Conservation (phyloP, 2,797 vertebrate species). For the Cuniculus paca region DNA sequence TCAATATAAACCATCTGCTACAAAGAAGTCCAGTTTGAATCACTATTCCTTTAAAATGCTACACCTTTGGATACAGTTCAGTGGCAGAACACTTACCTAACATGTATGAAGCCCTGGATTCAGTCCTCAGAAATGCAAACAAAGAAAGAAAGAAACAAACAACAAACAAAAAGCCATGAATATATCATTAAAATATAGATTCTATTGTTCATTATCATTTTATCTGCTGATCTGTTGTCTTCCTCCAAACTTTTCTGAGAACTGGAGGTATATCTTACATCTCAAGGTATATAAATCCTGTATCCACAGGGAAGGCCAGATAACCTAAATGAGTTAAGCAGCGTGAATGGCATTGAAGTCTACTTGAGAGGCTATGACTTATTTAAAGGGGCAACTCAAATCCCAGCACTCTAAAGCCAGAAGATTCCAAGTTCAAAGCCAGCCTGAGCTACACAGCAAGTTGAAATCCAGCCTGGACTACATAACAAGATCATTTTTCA, state of each 20-base stretch:
- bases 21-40: slow-evolving; percentile 24
- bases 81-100: not conserved
- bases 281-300: not conserved
- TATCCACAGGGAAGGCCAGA: not conserved
- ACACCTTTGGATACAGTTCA: not conserved
- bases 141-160: not conserved
- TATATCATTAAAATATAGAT: slow-evolving; percentile 44
- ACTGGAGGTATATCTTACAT: not conserved
- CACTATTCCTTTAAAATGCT: not conserved
- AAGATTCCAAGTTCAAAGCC: not conserved
- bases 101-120: not conserved
- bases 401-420: no score
- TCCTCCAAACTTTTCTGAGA: slow-evolving; percentile 20
- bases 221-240: slow-evolving; percentile 12
- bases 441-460: not conserved
- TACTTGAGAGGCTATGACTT: not conserved
- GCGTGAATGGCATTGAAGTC: not conserved
- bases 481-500: not conserved
- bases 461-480: not conserved
- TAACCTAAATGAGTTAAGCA: slow-evolving; percentile 34
- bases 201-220: slow-evolving; percentile 49
- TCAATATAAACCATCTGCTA: slow-evolving; percentile 44
- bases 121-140: not conserved
- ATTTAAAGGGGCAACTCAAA: not conserved
- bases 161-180: not conserved